Evolutionary conservation across 2,888 invertebrate species (phyloP), one percentile per base, ranked within the genome.

Genomic region (Pemphredon lugubris): DNA sequence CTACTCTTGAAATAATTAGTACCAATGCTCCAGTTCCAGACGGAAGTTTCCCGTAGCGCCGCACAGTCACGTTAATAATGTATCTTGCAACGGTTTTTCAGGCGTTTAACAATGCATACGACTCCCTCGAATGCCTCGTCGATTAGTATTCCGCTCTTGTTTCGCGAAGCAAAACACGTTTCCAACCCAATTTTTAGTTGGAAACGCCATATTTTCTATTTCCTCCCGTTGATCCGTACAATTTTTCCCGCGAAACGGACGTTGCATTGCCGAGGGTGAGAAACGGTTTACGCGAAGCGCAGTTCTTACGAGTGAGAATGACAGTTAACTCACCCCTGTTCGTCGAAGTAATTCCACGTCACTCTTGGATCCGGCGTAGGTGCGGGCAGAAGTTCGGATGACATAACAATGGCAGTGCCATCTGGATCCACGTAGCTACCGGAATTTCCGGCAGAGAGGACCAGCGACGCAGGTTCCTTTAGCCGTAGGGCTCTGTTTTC

Each of bases 401-500:
- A 86, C 84, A 87, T 84, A 80, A 89, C 73, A 70, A 87, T 85
- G 53, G 87, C 51, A 90, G 92, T 85, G 54, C 86, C 84, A 73
- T 88, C 86, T 68, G 85, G 79, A 61, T 89, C 88, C 51, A 79
- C 81, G 70, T 86, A 87, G 80, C 84, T 71, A 48, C 85, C 84
- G 67, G 88, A 84, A 83, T 85, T 87, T 45, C 91, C 92, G 2
- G 91, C 90, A 30, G 92, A 92, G 21, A 88, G 84, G 57, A 84
- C 84, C 61, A 90, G 75, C 42, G 90, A 84, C 47, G 87, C 87
- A 42, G 91, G 90, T 37, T 92, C 92, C 86, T 93, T 93, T 84
- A 96, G 91, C 71, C 96, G 92, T 73, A 96, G 91, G 0, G 96
- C 96, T 90, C 95, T 93, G 91, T 96, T 96, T 91, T 96, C 96